Evolutionary conservation across 1,140 invertebrate genomes (phyloP).

Genomic region (Carposina sasakii): DNA sequence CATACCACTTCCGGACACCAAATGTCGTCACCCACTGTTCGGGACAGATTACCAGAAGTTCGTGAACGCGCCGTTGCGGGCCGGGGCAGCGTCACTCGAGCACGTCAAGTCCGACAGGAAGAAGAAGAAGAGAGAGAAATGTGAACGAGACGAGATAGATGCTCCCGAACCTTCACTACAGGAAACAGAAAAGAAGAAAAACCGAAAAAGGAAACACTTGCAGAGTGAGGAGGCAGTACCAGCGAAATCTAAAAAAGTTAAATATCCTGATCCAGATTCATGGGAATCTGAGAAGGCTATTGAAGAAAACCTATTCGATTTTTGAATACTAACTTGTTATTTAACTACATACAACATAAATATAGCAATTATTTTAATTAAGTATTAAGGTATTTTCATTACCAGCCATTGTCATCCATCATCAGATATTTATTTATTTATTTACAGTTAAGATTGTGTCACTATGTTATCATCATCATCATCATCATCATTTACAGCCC

Average conservation of each 20-base stretch:
- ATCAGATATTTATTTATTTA: too few relatives aligned
- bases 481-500: too few relatives aligned
- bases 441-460: too few relatives aligned
- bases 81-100: neutral
- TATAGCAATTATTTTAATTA: too few relatives aligned
- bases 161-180: constrained; percentile 11
- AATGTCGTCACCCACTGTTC: constrained; percentile 55
- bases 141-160: neutral
- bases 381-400: too few relatives aligned
- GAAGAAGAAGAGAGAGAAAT: constrained; percentile 36
- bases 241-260: constrained; percentile 35
- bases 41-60: constrained; percentile 47
- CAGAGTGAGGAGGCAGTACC: constrained; percentile 16
- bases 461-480: too few relatives aligned
- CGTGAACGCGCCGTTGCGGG: constrained; percentile 19
- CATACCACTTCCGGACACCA: constrained; percentile 52
- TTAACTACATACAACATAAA: too few relatives aligned
- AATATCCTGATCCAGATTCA: constrained; percentile 33
- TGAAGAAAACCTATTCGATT: constrained; percentile 56
- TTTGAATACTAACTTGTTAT: constrained; percentile 18
- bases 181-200: constrained; percentile 33
- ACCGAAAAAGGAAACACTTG: constrained; percentile 29
- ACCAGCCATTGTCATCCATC: too few relatives aligned
- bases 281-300: constrained; percentile 60
- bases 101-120: constrained; percentile 11